These are phyloP conservation scores for Hymenopus coronatus DNA, from an alignment of 2,888 invertebrate genomes.

Conservation along the genomic window DNA sequence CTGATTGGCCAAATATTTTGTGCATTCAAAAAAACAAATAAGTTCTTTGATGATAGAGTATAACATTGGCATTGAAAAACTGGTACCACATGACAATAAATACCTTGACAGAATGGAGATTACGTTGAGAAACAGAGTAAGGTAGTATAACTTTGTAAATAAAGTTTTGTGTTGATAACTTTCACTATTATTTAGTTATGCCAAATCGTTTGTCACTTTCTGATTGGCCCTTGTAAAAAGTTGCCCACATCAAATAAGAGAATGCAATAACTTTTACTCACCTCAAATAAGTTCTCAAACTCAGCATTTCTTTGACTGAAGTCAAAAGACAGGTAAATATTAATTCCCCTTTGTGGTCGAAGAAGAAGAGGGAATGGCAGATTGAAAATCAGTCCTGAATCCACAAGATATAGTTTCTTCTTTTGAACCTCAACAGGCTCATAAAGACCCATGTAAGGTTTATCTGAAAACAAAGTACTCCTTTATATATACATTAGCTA, in stretches of 20 bases:
- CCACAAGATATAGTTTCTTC: slow-evolving; percentile 48
- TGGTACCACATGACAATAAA: no score
- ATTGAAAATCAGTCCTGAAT: slow-evolving; percentile 50
- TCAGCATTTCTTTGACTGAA: slow-evolving; percentile 47
- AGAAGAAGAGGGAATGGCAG: slow-evolving; percentile 48
- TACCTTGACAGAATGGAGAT: no score
- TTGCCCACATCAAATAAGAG: background rate
- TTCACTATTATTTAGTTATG: no score
- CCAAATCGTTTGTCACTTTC: no score
- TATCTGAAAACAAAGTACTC: slow-evolving; percentile 36
- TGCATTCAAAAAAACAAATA: no score
- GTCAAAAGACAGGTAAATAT: slow-evolving; percentile 48
- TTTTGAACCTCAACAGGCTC: slow-evolving; percentile 46
- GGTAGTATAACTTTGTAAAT: no score
- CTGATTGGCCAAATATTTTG: no score
- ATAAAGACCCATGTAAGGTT: slow-evolving; percentile 46
- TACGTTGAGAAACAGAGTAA: no score
- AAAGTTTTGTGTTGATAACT: no score
- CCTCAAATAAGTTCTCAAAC: slow-evolving; percentile 46
- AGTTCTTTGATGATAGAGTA: no score
- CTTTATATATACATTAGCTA: no score
- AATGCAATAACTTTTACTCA: slow-evolving; percentile 31
- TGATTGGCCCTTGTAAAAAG: background rate
- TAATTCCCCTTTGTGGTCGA: slow-evolving; percentile 47
- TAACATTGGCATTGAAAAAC: no score